Conservation (phyloP, 2,888 invertebrate genomes). For the Tiliacea citrago region DNA sequence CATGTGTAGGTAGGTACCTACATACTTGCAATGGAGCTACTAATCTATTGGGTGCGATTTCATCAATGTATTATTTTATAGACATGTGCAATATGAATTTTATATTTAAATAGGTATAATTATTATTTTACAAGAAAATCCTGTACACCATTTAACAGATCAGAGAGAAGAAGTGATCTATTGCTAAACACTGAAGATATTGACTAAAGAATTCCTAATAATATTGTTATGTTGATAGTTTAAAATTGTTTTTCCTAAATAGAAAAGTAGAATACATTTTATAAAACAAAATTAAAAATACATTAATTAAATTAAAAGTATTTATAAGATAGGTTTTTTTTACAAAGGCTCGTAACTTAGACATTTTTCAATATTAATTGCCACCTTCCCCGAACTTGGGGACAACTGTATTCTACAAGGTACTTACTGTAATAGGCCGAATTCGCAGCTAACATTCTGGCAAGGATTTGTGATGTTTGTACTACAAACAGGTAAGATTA, state of each 20-base stretch:
- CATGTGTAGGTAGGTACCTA: not conserved
- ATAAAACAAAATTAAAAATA: slow-evolving; percentile 44
- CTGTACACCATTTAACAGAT: slow-evolving; percentile 2
- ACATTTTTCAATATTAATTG: not conserved
- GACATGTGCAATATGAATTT: slow-evolving; percentile 1
- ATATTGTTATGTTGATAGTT: not conserved
- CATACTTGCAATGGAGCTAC: not conserved
- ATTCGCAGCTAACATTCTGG: not conserved
- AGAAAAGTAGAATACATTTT: slow-evolving; percentile 9
- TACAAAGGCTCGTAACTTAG: slow-evolving; percentile 24
- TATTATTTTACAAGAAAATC: slow-evolving; percentile 4
- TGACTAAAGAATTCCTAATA: slow-evolving; percentile 23
- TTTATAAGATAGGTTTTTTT: slow-evolving; percentile 10
- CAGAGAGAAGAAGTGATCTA: not conserved
- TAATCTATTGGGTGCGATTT: slow-evolving; percentile 20
- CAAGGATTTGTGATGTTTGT: not conserved
- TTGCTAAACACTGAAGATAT: slow-evolving; percentile 23
- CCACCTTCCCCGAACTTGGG: not conserved
- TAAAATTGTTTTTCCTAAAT: slow-evolving; percentile 10
- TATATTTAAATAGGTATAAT: not conserved
- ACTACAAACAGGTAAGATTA: not conserved
- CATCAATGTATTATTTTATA: not conserved
- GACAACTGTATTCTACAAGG: not conserved
- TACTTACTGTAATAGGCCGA: not conserved
- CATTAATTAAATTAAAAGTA: slow-evolving; percentile 26